Base-by-base conservation (phyloP, 2,888 invertebrate genomes). In the Mechanitis messenoides region DNA sequence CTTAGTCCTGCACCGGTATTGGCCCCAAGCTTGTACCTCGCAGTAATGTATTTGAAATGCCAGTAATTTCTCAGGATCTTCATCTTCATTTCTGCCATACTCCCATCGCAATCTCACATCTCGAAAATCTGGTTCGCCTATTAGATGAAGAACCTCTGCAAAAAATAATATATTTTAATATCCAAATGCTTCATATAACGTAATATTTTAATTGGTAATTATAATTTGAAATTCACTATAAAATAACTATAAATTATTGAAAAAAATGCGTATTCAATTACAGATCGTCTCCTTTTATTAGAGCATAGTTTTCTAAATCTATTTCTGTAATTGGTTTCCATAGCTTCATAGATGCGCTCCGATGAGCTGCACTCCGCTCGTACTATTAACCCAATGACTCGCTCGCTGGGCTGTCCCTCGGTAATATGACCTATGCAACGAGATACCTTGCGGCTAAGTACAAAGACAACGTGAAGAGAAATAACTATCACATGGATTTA, bases 21-120 rank as follows among this genome's bases (percentile, higher is more conserved):
- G 92, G 20, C 95, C 95, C 93, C 94, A 95, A 20, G 94, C 92
- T 79, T 95, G 95, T 67, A 95, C 82, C 78, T 95, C 95, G 80
- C 95, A 95, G 81, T 94, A 95, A 74, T 93, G 92, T 53, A 95
- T 91, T 79, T 93, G 93, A 83, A 94, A 95, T 20, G 92, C 92
- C 69, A 92, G 84, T 53, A 92, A 79, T 68, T 89, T 89, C 55
- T 91, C 84, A 65, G 75, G 68, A 67, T 80, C 74, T 50, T 80
- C 82, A 20, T 83, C 84, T 3, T 84, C 83, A 20, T 70, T 76
- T 45, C 72, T 72, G 2, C 92, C 92, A 64, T 91, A 91, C 72
- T 93, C 92, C 93, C 93, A 94, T 55, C 91, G 91, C 33, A 94
- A 85, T 2, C 90, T 87, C 20, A 93, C 93, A 72, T 92, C 92